Evolutionary conservation across 1,140 invertebrate species (phyloP), one percentile per base, ranked within the genome.

Genomic region (Bombus superbus): DNA sequence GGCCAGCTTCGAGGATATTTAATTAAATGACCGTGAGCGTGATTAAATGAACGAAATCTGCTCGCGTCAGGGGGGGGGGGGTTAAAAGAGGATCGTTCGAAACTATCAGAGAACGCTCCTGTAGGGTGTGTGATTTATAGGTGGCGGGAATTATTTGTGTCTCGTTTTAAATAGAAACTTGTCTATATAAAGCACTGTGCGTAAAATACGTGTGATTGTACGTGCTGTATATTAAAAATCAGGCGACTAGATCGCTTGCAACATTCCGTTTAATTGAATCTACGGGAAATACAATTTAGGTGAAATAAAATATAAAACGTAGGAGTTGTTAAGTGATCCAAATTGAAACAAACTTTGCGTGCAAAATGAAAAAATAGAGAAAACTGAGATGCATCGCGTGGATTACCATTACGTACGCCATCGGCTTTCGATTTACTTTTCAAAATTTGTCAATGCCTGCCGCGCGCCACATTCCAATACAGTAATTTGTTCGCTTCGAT

Each of bases 21-120:
- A 80, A 80, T 85, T 80, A 85, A 85, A 71, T 10, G 28, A 47
- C 25, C 44, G 47, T 53, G 32, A 28, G 28, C 38, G 18, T 28
- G 53, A 79, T 73, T 64, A 53, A 80, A 57, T 22, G 64, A 40
- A 25, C 38, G 35, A n/a, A 47, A 69, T 53, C 42, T 3, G 47
- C 28, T 71, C 25, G 25, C 11, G 4, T 18, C 10, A n/a, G n/a
- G n/a, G n/a, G n/a, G 32, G 1, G 32, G 15, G 10, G 59, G 28
- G 28, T 25, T 4, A 15, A 42, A n/a, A 6, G 32, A 25, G 22
- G 5, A 42, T 13, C 22, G n/a, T 35, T 75, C 53, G 74, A 38
- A 59, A 59, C 74, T n/a, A 57, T 57, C 38, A 40, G 38, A 35
- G 25, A 28, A 42, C 25, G 38, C 6, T 68, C 22, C 0, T 25